Evolutionary conservation across 2,113 vertebrate genomes (phyloP).

Genomic region (Dascyllus trimaculatus): DNA sequence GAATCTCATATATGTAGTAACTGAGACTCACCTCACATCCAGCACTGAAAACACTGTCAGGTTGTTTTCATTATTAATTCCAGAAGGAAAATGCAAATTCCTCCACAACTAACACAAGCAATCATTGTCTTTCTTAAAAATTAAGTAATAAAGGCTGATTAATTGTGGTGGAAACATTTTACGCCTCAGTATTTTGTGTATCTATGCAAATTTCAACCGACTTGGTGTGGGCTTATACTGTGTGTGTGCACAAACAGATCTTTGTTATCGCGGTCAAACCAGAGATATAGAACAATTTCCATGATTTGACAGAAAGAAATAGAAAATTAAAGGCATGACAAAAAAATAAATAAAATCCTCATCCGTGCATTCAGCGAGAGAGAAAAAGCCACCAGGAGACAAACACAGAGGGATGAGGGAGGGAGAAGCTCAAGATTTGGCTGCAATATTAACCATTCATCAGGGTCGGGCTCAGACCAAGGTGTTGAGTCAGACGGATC

Average conservation of each 20-base stretch:
- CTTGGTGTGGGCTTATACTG: not conserved
- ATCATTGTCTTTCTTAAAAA: constrained; percentile 10
- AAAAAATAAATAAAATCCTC: not conserved
- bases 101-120: not conserved
- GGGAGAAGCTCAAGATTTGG: constrained; percentile 19
- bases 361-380: not conserved
- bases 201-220: not conserved
- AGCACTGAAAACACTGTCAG: not conserved
- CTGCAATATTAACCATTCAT: constrained; percentile 42
- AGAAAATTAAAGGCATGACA: not conserved
- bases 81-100: constrained; percentile 1
- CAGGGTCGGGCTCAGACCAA: constrained; percentile 40
- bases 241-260: not conserved
- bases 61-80: not conserved
- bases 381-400: constrained; percentile 16
- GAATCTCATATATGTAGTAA: constrained; percentile 3
- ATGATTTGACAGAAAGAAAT: not conserved
- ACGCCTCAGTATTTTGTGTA: not conserved
- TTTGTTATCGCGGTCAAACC: not conserved
- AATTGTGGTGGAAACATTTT: constrained; percentile 6
- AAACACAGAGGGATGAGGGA: constrained; percentile 1
- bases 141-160: not conserved
- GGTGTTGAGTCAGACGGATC: constrained; percentile 59
- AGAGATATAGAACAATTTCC: not conserved
- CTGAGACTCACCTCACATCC: not conserved